Evolutionary conservation across 2,888 invertebrate species (phyloP), one percentile per base, ranked within the genome.

Genomic region (Conops quadrifasciatus): DNA sequence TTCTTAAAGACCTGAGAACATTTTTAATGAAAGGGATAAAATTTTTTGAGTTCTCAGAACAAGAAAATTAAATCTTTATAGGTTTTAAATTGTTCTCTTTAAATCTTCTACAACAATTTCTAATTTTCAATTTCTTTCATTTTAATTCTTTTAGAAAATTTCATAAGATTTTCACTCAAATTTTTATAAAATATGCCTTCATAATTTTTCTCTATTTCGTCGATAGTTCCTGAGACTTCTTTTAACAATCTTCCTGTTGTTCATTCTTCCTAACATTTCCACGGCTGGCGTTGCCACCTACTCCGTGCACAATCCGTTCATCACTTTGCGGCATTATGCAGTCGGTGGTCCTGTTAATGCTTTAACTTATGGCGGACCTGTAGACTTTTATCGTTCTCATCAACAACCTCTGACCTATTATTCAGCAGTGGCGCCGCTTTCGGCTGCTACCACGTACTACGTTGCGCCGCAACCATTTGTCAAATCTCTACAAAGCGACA

Each of bases 231-330:
- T 51, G 19, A 4, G n/a, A 51, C 19, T 11, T 5, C 51, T 19
- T 5, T 11, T 16, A 51, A 16, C n/a, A 51, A n/a, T 51, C 16
- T 5, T 19, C 4, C 19, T 51, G 11, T 19, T 51, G 51, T 51
- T n/a, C 19, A 11, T 19, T n/a, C n/a, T 3, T n/a, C 79, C 78
- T 28, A 74, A 77, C 70, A 74, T 71, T 53, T 69, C 77, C 69
- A 77, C 78, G 64, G 81, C 82, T 43, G 79, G 82, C 49, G 77
- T 81, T 21, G 77, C 79, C 30, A 80, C 80, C 9, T 83, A 83
- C 68, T 74, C 83, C 7, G 82, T 81, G 51, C 82, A 75, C 71
- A 83, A 82, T 51, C 84, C 83, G 43, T 82, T 80, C 0, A 77
- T 80, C 70, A 78, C 80, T 53, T 80, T 79, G 30, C 75, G 15